Evolutionary conservation across 2,888 invertebrate species (phyloP), one percentile per base, ranked within the genome.

Genomic region (Camptogramma bilineatum): DNA sequence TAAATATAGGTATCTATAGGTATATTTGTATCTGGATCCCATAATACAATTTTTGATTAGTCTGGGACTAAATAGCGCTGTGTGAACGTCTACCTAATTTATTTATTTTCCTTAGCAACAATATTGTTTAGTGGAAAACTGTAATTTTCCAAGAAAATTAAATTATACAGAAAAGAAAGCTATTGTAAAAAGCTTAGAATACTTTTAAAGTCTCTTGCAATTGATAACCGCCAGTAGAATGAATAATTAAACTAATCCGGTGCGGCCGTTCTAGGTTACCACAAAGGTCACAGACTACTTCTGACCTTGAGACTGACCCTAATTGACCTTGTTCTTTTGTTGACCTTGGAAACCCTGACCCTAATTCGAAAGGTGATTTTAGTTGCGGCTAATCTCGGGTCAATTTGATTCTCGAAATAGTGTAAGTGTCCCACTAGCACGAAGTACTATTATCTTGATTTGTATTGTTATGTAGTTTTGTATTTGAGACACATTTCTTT

Each of bases 331-430:
- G 59, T 16, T 51, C 54, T 56, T 58, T 51, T 64, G 50, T 50
- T 48, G 64, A 68, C 66, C 62, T 64, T 69, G 66, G 31, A 52
- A 60, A 48, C 63, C 42, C 52, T 71, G 72, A 73, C 71, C 72
- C 66, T 69, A 66, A 67, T 73, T 51, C 59, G 51, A 62, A 65
- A 64, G 60, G 59, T 68, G 64, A 69, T 68, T 52, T 60, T 46
- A 60, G 52, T 66, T 51, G 59, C 61, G 61, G 62, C 61, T 71
- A 66, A 68, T 68, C 34, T 60, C 19, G 47, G 13, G 13, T 18
- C n/a, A 19, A 48, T 2, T 46, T 17, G 8, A 7, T 16, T 16
- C 17, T 44, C 4, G 44, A 44, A 44, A 44, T 44, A 44, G 4
- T 13, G 0, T 39, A 39, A 39, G 34, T 39, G 2, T 39, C 34